Base-by-base conservation (phyloP, 2,888 invertebrate genomes). In the Lapara coniferarum region DNA sequence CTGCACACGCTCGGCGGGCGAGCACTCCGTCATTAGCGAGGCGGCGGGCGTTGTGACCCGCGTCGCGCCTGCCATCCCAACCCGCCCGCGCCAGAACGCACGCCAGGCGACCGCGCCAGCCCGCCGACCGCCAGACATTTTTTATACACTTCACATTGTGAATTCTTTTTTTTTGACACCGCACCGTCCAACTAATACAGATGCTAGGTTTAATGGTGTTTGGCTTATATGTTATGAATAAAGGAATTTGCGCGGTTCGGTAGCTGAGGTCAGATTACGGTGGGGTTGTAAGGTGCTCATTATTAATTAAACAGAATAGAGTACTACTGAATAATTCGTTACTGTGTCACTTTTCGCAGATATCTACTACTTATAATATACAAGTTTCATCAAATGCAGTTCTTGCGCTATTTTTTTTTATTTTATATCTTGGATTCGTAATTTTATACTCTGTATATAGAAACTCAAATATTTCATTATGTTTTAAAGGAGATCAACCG, bases 41-140 rank as follows among this genome's bases (percentile, higher is more conserved):
- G 81, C 85, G 86, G 90, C 90, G 91, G 89, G 63, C 63, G 63
- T 90, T 89, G 87, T 92, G 92, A 91, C 90, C 92, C 88, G 71
- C 83, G 83, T 88, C 75, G 79, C 85, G 53, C n/a, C 19, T 19
- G 55, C 55, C 55, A 55, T 19, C 55, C 19, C 55, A 55, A 10
- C 55, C 19, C 55, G 55, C 55, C 53, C 81, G 89, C 89, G 90
- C 90, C 90, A 76, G 78, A 80, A 86, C 46, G 44, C 63, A 7
- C 16, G 55, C 19, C 53, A 52, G 16, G 16, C 55, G 19, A 19
- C 16, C 55, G 14, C n/a, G 52, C n/a, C 13, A 52, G 52, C 81
- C 88, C 89, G 90, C 90, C 90, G 78, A 80, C n/a, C 19, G 63
- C 63, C 89, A 92, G 92, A 92, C 92, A 91, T 92, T 93, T 93